These are phyloP conservation scores for Menidia menidia DNA, from an alignment of 2,797 vertebrate genomes.

Conservation along the genomic window DNA sequence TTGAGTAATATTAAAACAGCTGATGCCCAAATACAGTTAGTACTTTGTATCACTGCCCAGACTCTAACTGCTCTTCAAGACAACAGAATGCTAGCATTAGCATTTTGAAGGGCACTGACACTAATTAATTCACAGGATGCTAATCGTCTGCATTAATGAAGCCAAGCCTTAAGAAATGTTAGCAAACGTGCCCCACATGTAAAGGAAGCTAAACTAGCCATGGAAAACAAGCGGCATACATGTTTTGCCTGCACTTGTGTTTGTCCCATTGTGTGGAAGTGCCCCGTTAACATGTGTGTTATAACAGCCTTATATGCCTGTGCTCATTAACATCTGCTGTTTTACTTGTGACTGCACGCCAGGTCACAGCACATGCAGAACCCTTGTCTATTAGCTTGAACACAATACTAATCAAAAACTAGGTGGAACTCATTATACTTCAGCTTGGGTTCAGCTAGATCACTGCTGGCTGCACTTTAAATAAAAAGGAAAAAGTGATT, in stretches of 20 bases:
- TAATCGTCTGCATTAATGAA: constrained; percentile 85
- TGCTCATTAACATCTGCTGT: constrained; percentile 73
- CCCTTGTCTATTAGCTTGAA: constrained; percentile 44
- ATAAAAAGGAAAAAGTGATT: constrained; percentile 2
- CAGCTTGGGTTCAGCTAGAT: constrained; percentile 25
- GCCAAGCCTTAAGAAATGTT: constrained; percentile 84
- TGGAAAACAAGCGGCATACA: constrained; percentile 61
- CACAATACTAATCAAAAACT: constrained; percentile 49
- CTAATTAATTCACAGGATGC: constrained; percentile 85
- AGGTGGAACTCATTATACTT: constrained; percentile 53
- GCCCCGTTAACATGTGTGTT: constrained; percentile 61
- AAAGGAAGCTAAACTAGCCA: constrained; percentile 77
- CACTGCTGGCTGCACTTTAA: constrained; percentile 14
- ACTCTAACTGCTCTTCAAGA: constrained; percentile 70
- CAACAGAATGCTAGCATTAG: constrained; percentile 83
- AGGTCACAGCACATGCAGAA: constrained; percentile 60
- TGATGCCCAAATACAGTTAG: constrained; percentile 56
- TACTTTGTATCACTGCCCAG: constrained; percentile 79
- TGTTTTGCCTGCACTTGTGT: constrained; percentile 25
- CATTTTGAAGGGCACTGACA: constrained; percentile 86
- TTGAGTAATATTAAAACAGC: constrained; percentile 56
- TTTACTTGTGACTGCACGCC: constrained; percentile 52
- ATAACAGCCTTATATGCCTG: constrained; percentile 53
- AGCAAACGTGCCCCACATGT: constrained; percentile 83
- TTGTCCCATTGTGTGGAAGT: constrained; percentile 43